Conservation (phyloP, 37 sponge, comb jelly and placozoan genomes). For the Aphrocallistes beatrix region DNA sequence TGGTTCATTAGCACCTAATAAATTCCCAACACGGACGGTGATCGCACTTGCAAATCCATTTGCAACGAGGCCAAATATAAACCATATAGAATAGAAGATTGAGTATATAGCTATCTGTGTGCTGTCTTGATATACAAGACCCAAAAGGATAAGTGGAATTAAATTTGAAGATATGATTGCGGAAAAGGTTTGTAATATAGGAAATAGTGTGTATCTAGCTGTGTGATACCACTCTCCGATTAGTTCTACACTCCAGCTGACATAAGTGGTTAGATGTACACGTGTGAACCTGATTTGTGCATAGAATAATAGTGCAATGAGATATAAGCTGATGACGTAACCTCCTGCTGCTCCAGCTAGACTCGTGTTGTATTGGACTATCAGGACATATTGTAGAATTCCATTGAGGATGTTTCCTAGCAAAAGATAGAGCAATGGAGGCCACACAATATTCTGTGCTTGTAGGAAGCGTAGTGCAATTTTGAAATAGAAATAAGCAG, state of each 20-base stretch:
- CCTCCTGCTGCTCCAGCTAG: neutral
- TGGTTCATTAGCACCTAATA: neutral
- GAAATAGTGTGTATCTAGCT: neutral
- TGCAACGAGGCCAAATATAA: neutral
- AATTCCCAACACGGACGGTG: constrained; percentile 1
- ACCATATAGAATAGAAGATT: neutral
- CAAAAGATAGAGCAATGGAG: neutral
- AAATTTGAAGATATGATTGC: neutral
- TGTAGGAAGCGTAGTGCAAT: neutral
- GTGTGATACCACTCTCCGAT: neutral
- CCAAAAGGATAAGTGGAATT: neutral
- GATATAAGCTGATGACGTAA: neutral
- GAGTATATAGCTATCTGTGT: constrained; percentile 8
- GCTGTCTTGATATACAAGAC: neutral
- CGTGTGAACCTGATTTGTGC: neutral
- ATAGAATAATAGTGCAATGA: neutral
- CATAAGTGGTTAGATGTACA: neutral
- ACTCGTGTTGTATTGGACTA: constrained; percentile 3
- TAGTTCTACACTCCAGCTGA: neutral
- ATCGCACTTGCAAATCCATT: neutral
- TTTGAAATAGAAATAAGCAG: neutral
- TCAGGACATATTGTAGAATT: neutral
- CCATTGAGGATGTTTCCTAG: neutral
- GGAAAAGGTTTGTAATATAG: neutral
- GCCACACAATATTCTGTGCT: neutral